Conservation (phyloP, 2,797 vertebrate genomes). For the Halcyon badia region DNA sequence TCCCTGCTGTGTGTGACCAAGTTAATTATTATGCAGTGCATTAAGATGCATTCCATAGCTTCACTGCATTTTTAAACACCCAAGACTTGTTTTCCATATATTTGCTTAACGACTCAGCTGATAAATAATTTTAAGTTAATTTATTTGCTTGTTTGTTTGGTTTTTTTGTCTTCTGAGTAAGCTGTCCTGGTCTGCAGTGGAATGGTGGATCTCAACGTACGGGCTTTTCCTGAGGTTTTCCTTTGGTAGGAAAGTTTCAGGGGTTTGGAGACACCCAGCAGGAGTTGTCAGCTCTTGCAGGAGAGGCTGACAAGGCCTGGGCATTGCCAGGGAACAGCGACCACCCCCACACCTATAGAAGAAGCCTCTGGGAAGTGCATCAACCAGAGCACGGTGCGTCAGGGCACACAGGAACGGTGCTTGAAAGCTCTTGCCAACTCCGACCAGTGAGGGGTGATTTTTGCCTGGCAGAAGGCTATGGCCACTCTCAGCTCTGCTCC, state of each 20-base stretch:
- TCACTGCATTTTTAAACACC: background rate
- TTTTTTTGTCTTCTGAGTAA: background rate
- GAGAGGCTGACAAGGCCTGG: too few species aligned
- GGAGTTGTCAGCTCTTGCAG: too few species aligned
- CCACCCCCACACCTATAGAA: too few species aligned
- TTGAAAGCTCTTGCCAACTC: too few species aligned
- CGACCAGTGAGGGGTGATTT: too few species aligned
- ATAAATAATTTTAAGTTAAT: background rate
- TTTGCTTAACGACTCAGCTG: background rate
- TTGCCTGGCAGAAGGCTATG: too few species aligned
- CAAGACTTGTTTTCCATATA: background rate
- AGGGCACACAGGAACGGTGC: too few species aligned
- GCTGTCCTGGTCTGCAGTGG: background rate
- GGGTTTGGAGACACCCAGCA: background rate
- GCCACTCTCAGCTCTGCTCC: too few species aligned
- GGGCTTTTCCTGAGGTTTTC: background rate
- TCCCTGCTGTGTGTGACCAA: background rate
- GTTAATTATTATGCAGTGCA: background rate
- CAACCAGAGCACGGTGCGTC: too few species aligned
- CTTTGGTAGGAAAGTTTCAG: background rate
- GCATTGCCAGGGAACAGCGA: too few species aligned
- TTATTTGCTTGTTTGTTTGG: background rate
- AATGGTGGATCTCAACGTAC: background rate
- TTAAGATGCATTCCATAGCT: background rate
- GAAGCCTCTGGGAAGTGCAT: too few species aligned